These are phyloP conservation scores for Punctoribates punctum DNA, from an alignment of 2,888 invertebrate species.

Conservation along the genomic window DNA sequence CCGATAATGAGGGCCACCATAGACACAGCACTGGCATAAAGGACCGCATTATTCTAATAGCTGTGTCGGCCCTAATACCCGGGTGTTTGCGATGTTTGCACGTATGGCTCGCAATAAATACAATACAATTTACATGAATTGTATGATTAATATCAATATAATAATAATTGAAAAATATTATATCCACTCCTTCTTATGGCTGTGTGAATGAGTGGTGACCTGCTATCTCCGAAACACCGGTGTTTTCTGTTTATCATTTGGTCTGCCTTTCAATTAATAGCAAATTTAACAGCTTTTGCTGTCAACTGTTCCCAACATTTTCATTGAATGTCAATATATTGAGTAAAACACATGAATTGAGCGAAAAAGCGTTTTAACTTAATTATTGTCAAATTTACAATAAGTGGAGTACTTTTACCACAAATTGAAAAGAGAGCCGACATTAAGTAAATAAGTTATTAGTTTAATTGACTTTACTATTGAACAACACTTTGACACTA, in stretches of 20 bases:
- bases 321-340: conserved; percentile 19
- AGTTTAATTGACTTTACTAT: conserved; percentile 24
- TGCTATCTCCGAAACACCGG: background rate
- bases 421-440: background rate
- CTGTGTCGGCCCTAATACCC: background rate
- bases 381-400: conserved; percentile 27
- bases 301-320: background rate
- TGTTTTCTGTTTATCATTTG: conserved; percentile 13
- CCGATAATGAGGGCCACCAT: conserved; percentile 4
- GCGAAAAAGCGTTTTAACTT: conserved; percentile 2
- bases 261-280: conserved; percentile 8
- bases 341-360: background rate
- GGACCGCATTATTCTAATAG: conserved; percentile 30
- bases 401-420: conserved; percentile 20
- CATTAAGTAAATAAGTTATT: conserved; percentile 31
- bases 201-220: background rate
- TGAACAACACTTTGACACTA: background rate
- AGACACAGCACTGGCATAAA: background rate
- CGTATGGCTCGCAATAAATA: background rate
- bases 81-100: conserved; percentile 26
- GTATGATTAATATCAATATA: conserved; percentile 30
- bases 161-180: conserved; percentile 37
- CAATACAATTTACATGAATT: conserved; percentile 14
- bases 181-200: conserved; percentile 14
- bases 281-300: conserved; percentile 23